These are phyloP conservation scores for Eulemur rubriventer DNA, from an alignment of 2,797 vertebrate genomes.

Conservation along the genomic window DNA sequence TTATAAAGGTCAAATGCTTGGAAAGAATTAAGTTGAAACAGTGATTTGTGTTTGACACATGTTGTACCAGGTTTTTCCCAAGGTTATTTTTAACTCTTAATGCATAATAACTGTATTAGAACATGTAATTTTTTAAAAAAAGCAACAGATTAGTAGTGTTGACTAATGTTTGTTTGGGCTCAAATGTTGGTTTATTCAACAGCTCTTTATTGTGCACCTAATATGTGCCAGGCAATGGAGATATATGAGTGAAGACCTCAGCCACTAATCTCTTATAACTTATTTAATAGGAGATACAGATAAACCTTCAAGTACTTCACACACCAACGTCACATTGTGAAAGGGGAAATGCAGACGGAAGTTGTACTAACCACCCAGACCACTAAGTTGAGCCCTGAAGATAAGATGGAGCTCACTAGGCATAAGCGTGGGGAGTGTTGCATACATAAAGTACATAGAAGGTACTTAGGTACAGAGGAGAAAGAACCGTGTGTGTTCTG, in stretches of 20 bases:
- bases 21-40: conserved; percentile 57
- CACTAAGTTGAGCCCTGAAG: not conserved
- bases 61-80: conserved; percentile 14
- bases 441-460: not conserved
- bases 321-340: not conserved
- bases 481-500: not conserved
- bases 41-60: conserved; percentile 56
- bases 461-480: not conserved
- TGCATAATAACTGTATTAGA: conserved; percentile 6
- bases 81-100: conserved; percentile 39
- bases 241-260: not conserved
- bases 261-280: not conserved
- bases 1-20: conserved; percentile 66
- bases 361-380: not conserved
- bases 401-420: not conserved
- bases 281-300: not conserved
- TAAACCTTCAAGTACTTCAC: not conserved
- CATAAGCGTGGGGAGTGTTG: not conserved
- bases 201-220: not conserved
- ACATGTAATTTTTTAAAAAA: not conserved
- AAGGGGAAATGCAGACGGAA: not conserved
- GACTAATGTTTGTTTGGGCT: not conserved
- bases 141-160: not conserved
- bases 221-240: not conserved
- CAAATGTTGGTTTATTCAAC: not conserved